Evolutionary conservation across 2,888 invertebrate genomes (phyloP), one percentile per base, ranked within the genome.

Genomic region (Diachrysia chrysitis): DNA sequence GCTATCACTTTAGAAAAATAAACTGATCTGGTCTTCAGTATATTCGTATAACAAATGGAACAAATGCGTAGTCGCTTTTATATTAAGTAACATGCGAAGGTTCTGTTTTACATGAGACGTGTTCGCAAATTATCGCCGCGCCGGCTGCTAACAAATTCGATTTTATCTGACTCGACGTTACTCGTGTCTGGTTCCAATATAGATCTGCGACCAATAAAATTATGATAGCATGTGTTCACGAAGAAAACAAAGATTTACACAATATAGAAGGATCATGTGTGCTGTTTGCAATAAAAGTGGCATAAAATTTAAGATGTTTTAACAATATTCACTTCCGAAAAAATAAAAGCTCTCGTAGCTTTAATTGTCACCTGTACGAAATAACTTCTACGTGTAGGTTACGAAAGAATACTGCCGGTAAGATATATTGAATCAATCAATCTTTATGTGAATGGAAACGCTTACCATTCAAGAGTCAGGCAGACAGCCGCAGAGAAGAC

Each of bases 111-210:
- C 71, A 73, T 66, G 73, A 78, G 66, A 67, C 67, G 69, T 58
- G 69, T 73, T 76, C 71, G 73, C 67, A 67, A 86, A 87, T 87
- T 87, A 86, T 84, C 62, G 83, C 59, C 79, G 75, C 70, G 75
- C 70, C 78, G 79, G 71, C 82, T 80, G 81, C 74, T 82, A 76
- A 80, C 71, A 87, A 88, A 88, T 88, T 86, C 66, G 83, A 88
- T 89, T 89, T 71, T 63, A 67, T 81, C 73, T 46, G 67, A 75
- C 65, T 73, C 75, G 69, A 72, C 71, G 69, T 66, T 76, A 69
- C 64, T 74, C 64, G 64, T 69, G 63, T 53, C 61, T 63, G 68
- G 29, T 48, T 64, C 55, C 65, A 65, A 75, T 74, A 66, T 56
- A 57, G 68, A 69, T 66, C 53, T 69, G 29, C 58, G 54, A 62